These are phyloP conservation scores for Brenthis ino DNA, from an alignment of 2,888 invertebrate species.

Conservation along the genomic window DNA sequence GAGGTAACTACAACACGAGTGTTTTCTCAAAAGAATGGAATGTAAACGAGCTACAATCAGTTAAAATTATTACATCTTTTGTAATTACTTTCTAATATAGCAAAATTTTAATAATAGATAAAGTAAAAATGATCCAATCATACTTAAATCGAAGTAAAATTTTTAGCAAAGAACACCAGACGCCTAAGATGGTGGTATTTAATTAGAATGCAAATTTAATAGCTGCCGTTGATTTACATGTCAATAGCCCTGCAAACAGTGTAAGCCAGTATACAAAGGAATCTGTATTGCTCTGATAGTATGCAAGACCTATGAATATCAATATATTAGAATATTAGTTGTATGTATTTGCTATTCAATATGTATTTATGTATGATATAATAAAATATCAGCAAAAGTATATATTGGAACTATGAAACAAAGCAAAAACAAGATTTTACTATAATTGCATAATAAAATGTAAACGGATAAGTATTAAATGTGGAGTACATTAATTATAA, in stretches of 20 bases:
- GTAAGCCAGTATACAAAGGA: slow-evolving; percentile 73
- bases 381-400: not conserved
- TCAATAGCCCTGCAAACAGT: slow-evolving; percentile 77
- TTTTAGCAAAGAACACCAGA: slow-evolving; percentile 56
- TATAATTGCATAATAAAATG: too few species aligned
- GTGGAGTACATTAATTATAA: too few species aligned
- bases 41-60: too few species aligned
- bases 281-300: not conserved
- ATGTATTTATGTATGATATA: not conserved
- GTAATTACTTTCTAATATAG: too few species aligned
- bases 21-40: too few species aligned
- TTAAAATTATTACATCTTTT: too few species aligned
- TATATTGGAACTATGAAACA: too few species aligned
- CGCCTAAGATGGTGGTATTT: slow-evolving; percentile 42
- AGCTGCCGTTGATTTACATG: slow-evolving; percentile 78
- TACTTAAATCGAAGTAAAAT: slow-evolving; percentile 40
- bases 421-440: too few species aligned
- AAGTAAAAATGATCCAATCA: slow-evolving; percentile 5
- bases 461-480: too few species aligned
- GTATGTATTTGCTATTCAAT: not conserved
- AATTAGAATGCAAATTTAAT: slow-evolving; percentile 82
- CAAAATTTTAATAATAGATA: not conserved
- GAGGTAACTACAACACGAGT: too few species aligned
- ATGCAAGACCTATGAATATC: slow-evolving; percentile 14
- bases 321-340: slow-evolving; percentile 1